phyloP scores from a whole-genome alignment of 2,888 invertebrate species.

The Rhagonycha fulva region DNA sequence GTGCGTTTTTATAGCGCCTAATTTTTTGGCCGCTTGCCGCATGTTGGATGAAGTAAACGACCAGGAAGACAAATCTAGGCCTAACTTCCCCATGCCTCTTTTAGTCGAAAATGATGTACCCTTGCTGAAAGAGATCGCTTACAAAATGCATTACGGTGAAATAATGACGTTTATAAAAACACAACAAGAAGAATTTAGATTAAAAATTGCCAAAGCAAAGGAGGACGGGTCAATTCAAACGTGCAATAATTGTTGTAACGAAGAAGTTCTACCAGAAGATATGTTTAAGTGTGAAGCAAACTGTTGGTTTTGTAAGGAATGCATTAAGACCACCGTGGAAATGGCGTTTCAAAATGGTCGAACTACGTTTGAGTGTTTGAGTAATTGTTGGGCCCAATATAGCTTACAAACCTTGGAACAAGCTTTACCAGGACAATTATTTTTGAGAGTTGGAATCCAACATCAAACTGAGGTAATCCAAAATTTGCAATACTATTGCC shows the following conservation, averaged over 20 bases:
- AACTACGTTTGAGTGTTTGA: slow-evolving; percentile 56
- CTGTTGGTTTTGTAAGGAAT: slow-evolving; percentile 55
- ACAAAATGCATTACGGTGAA: slow-evolving; percentile 37
- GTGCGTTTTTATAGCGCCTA: background rate
- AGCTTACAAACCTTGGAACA: slow-evolving; percentile 45
- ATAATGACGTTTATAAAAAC: slow-evolving; percentile 45
- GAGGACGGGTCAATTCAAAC: slow-evolving; percentile 46
- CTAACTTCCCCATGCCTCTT: slow-evolving; percentile 29
- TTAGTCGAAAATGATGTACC: slow-evolving; percentile 1
- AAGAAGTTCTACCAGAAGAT: slow-evolving; percentile 57
- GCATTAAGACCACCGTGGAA: slow-evolving; percentile 54
- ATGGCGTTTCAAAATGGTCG: slow-evolving; percentile 53
- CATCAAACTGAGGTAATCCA: background rate
- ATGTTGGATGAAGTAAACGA: background rate
- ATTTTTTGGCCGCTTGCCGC: background rate
- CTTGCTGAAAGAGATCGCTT: too few relatives aligned
- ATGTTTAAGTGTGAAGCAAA: slow-evolving; percentile 47
- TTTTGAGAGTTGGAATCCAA: background rate
- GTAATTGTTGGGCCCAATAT: slow-evolving; percentile 53
- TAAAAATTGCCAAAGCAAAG: slow-evolving; percentile 47
- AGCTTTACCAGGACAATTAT: background rate
- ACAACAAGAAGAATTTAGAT: slow-evolving; percentile 43
- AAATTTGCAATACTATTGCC: slow-evolving; percentile 56
- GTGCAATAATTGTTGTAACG: slow-evolving; percentile 62
- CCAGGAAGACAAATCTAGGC: background rate